Conservation (phyloP, 2,888 invertebrate genomes). For the Spialia ferax region DNA sequence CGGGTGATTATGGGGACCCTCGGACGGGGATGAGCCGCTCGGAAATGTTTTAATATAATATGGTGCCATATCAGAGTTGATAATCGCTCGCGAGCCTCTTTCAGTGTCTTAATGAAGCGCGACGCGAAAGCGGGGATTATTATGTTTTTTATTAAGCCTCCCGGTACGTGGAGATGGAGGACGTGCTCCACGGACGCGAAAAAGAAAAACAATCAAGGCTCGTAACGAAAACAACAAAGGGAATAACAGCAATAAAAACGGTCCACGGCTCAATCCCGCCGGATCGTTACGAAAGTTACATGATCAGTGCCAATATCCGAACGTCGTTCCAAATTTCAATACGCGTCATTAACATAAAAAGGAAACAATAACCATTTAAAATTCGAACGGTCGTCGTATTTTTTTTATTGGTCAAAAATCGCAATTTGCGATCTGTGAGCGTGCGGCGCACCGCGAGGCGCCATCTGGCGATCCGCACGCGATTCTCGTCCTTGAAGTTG, state of each 20-base stretch:
- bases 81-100: slow-evolving; percentile 76
- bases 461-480: slow-evolving; percentile 15
- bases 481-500: slow-evolving; percentile 43
- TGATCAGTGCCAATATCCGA: slow-evolving; percentile 67
- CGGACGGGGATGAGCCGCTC: slow-evolving; percentile 57
- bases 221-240: slow-evolving; percentile 67
- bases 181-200: slow-evolving; percentile 48
- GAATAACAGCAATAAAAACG: slow-evolving; percentile 73
- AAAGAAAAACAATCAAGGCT: slow-evolving; percentile 71
- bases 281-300: slow-evolving; percentile 68
- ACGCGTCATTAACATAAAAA: slow-evolving; percentile 83
- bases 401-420: slow-evolving; percentile 80
- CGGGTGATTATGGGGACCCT: slow-evolving; percentile 70
- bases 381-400: slow-evolving; percentile 73
- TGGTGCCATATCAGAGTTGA: slow-evolving; percentile 73
- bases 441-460: slow-evolving; percentile 53
- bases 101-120: slow-evolving; percentile 79
- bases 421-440: slow-evolving; percentile 72
- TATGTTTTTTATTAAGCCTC: slow-evolving; percentile 67
- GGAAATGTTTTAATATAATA: slow-evolving; percentile 72
- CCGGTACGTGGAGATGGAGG: slow-evolving; percentile 53
- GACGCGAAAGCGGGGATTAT: slow-evolving; percentile 68
- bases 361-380: slow-evolving; percentile 85
- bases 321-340: slow-evolving; percentile 78
- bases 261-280: slow-evolving; percentile 72